These are phyloP conservation scores for Trichogramma pretiosum DNA, from an alignment of 1,140 invertebrate genomes.

Conservation along the genomic window DNA sequence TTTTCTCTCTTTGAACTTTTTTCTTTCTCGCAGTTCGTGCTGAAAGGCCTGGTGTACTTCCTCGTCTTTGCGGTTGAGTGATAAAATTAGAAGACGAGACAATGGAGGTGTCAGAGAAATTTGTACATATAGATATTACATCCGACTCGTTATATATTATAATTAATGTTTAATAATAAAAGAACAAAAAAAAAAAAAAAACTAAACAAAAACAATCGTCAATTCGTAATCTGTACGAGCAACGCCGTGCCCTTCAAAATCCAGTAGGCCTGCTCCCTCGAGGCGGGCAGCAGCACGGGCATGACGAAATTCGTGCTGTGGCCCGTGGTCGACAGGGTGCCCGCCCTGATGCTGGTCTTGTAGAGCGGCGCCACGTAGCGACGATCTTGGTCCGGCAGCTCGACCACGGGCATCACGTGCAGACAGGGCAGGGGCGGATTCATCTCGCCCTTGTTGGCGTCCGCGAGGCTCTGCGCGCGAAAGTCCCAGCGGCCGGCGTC, in stretches of 20 bases:
- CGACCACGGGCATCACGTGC: slow-evolving; percentile 60
- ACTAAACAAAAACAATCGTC: neutral
- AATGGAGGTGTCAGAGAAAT: too few relatives aligned
- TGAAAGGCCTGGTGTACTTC: too few relatives aligned
- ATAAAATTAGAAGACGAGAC: too few relatives aligned
- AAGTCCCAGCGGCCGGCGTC: slow-evolving; percentile 79
- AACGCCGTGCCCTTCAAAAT: slow-evolving; percentile 78
- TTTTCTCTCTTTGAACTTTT: too few relatives aligned
- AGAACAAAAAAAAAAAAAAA: too few relatives aligned
- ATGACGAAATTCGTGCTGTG: slow-evolving; percentile 86
- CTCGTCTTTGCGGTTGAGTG: too few relatives aligned
- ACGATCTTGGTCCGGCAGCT: slow-evolving; percentile 49
- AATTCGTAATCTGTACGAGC: slow-evolving; percentile 64
- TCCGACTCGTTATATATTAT: too few relatives aligned
- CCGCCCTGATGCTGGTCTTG: slow-evolving; percentile 76
- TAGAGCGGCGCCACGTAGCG: slow-evolving; percentile 73
- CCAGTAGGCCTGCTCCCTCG: slow-evolving; percentile 63
- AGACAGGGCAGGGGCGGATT: slow-evolving; percentile 67
- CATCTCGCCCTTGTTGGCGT: slow-evolving; percentile 68
- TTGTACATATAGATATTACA: too few relatives aligned
- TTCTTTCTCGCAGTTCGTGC: too few relatives aligned
- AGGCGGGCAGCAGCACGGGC: slow-evolving; percentile 61
- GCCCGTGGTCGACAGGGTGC: slow-evolving; percentile 76
- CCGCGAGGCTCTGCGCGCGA: slow-evolving; percentile 53
- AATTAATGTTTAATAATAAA: neutral